Percentiles rank a stretch among this genome's conserved stretches.
Evolutionary conservation across 1,140 invertebrate genomes (phyloP).

Genomic region (Magallana ariakensis): DNA sequence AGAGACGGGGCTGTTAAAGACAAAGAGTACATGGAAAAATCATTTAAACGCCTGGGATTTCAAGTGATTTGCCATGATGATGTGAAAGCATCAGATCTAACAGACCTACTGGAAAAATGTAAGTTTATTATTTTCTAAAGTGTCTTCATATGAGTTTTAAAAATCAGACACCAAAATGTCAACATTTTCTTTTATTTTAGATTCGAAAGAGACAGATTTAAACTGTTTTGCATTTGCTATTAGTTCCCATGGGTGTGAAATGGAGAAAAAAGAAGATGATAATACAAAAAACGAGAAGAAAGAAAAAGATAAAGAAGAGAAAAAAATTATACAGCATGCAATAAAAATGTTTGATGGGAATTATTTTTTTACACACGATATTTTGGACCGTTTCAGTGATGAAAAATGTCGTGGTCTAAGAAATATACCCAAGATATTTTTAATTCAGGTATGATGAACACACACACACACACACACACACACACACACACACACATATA

Average conservation of each 20-base stretch:
- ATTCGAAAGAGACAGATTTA: neutral
- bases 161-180: too few species aligned
- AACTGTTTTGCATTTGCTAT: constrained; percentile 11
- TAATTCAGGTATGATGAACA: neutral
- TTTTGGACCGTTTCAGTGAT: neutral
- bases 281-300: too few species aligned
- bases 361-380: neutral
- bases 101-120: too few species aligned
- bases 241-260: neutral
- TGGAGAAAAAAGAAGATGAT: neutral
- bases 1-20: neutral
- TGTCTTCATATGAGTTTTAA: too few species aligned
- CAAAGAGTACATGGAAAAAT: neutral
- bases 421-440: constrained; percentile 18
- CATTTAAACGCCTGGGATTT: neutral
- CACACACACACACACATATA: too few species aligned
- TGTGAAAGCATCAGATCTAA: too few species aligned
- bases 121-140: too few species aligned
- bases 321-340: neutral
- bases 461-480: too few species aligned
- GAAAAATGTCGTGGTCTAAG: neutral
- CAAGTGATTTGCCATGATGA: too few species aligned
- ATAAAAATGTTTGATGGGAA: neutral
- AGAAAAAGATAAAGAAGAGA: too few species aligned
- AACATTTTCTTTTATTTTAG: neutral